Base-by-base conservation (phyloP, 2,888 invertebrate genomes). In the Dasypolia templi region DNA sequence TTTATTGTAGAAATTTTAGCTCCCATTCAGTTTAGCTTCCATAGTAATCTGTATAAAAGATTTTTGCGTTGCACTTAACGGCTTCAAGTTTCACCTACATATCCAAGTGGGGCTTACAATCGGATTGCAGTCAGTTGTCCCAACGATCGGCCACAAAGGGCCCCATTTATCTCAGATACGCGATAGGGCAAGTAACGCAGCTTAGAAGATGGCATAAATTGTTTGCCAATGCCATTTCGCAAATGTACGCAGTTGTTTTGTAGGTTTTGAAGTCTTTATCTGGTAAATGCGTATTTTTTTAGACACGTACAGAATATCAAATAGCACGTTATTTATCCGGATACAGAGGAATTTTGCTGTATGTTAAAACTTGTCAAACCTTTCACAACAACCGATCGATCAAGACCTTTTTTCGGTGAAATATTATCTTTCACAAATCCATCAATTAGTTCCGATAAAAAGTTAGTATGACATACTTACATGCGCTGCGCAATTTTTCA, bases 91-190 rank as follows among this genome's bases (percentile, higher is more conserved):
- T 68, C 68, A 74, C 75, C 77, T 81, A 67, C 59, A 83, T 71
- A 81, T 81, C 71, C 65, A 82, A 86, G 82, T 80, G 68, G 42
- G 66, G 77, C 81, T 88, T 85, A 84, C 84, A 83, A 81, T 86
- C 46, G 70, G 75, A 86, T 87, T 72, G 79, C 73, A 82, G 72
- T 56, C 35, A 59, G 72, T 72, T 66, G 75, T 84, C 75, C 59
- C 72, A 59, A 55, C 26, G 32, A 77, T 76, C 51, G 49, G 55
- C 55, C 64, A 58, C 61, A 64, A 49, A 62, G 68, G 35, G 26
- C 51, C 51, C 62, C 51, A 59, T 75, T 82, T 51, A 71, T 49
- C 35, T 62, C 35, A 56, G 62, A 70, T 67, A 63, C 55, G 62
- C 68, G 72, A 76, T 79, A 82, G 65, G 51, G 58, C 58, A 69